Evolutionary conservation across 2,113 vertebrate species (phyloP).

Genomic region (Coregonus clupeaformis): DNA sequence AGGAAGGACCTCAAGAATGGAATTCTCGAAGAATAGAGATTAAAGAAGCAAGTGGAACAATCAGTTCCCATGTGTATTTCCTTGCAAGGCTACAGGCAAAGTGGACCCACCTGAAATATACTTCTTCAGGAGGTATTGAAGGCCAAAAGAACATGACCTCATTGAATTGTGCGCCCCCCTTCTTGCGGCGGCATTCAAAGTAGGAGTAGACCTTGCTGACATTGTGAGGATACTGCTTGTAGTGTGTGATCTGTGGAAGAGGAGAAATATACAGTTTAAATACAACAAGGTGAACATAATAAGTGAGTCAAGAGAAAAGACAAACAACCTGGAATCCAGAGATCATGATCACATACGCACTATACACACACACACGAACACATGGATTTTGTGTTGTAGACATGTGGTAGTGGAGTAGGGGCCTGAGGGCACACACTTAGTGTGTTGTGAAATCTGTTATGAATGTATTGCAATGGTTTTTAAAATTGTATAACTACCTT

Average conservation of each 20-base stretch:
- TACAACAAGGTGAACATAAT: neutral
- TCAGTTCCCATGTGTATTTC: no score
- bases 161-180: slow-evolving; percentile 62
- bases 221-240: slow-evolving; percentile 76
- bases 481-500: no score
- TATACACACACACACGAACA: no score
- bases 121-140: slow-evolving; percentile 77
- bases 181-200: slow-evolving; percentile 73
- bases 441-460: no score
- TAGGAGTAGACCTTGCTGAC: slow-evolving; percentile 76
- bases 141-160: slow-evolving; percentile 77
- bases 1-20: neutral
- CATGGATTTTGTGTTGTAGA: no score
- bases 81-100: no score
- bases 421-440: no score
- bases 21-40: neutral
- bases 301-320: neutral
- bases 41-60: neutral
- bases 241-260: slow-evolving; percentile 71
- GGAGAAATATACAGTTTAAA: neutral
- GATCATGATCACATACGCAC: no score
- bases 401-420: no score
- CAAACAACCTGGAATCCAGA: neutral
- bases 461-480: no score
- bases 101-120: slow-evolving; percentile 67